Evolutionary conservation across 2,888 invertebrate genomes (phyloP).

Genomic region (Rhamphomyia laevipes): DNA sequence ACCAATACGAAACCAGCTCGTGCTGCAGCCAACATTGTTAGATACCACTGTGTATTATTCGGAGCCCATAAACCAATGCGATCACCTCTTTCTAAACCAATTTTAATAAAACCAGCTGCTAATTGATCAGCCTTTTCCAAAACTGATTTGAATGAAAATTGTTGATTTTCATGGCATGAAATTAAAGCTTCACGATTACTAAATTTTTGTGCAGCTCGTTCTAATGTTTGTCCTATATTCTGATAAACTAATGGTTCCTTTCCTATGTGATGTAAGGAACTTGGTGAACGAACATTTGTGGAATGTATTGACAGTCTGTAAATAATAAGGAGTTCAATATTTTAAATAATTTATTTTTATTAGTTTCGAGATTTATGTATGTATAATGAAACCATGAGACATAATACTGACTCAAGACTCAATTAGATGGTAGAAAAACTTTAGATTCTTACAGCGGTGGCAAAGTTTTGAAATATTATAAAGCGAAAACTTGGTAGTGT

Average conservation of each 20-base stretch:
- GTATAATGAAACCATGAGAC: no score
- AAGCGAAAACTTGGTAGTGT: no score
- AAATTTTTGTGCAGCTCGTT: slow-evolving; percentile 39
- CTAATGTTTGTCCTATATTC: slow-evolving; percentile 44
- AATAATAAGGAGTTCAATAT: no score
- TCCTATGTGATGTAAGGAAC: slow-evolving; percentile 41
- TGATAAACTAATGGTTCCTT: slow-evolving; percentile 36
- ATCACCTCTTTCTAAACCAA: slow-evolving; percentile 58
- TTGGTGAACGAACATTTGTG: slow-evolving; percentile 17
- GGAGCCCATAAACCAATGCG: slow-evolving; percentile 64
- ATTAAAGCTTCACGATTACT: slow-evolving; percentile 43
- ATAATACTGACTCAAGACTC: no score
- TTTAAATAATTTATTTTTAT: no score
- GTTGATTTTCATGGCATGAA: slow-evolving; percentile 38
- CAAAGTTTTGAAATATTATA: no score
- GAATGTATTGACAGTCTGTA: no score
- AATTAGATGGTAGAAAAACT: no score
- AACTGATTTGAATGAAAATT: slow-evolving; percentile 40
- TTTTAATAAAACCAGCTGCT: slow-evolving; percentile 51
- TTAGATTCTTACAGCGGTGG: no score
- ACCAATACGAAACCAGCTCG: slow-evolving; percentile 58
- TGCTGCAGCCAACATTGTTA: slow-evolving; percentile 52
- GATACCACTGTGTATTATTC: slow-evolving; percentile 59
- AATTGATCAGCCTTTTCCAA: slow-evolving; percentile 42
- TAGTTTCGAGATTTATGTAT: no score